Evolutionary conservation across 2,113 vertebrate genomes (phyloP), one percentile per base, ranked within the genome.

Genomic region (Cyanoderma ruficeps): DNA sequence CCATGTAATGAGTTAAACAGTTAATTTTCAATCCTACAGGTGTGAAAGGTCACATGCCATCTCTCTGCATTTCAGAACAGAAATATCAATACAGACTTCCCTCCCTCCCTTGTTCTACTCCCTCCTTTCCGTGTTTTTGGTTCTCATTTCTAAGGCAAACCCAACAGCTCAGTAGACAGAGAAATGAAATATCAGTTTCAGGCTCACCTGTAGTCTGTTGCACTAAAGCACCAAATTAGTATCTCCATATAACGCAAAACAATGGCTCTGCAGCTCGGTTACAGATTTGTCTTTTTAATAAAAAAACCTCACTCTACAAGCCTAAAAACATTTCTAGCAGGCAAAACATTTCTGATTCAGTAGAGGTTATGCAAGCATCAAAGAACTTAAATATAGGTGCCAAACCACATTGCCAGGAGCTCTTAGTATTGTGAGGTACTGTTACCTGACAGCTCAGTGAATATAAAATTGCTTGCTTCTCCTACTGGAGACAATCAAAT

Each of bases 401-500:
- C 98, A 98, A 98, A 97, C 98, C 96, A 96, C 98, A 98, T 94
- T 98, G 98, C 98, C 98, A 98, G 97, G 97, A 98, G 98, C 98
- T 98, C 98, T 98, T 97, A 98, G 98, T 97, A 97, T 98, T 97
- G 98, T 97, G 98, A 99, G 98, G 98, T 98, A 98, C 98, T 98
- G 98, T 98, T 99, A 99, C 98, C 98, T 99, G 98, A 99, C 98
- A 99, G 98, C 98, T 98, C 97, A 94, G 98, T 98, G 98, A 98
- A 98, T 98, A 98, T 98, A 98, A 98, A 98, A 99, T 98, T 98
- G 98, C 98, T 98, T 98, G 98, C 98, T 98, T 98, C 98, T 98
- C 96, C 98, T 98, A 98, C 98, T 98, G 98, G 99, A 98, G 98
- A 99, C 98, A 98, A 99, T 99, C 98, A 99, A 99, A 98, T 99